Evolutionary conservation across 2,888 invertebrate species (phyloP).

Genomic region (Drosophila merina): DNA sequence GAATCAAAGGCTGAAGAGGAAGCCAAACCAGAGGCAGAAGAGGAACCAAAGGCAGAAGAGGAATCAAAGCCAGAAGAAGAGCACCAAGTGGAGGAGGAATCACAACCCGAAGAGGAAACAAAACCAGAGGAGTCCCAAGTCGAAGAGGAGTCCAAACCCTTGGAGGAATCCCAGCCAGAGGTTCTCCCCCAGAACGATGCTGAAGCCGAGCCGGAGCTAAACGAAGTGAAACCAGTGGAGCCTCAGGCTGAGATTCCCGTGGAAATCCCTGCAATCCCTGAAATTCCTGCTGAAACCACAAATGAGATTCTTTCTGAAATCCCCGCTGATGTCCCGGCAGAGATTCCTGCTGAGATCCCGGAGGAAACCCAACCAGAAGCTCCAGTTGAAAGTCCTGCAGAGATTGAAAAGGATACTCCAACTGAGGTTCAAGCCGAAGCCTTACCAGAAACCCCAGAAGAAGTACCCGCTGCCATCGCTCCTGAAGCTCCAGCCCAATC

Average conservation of each 20-base stretch:
- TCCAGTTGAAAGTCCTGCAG: not conserved
- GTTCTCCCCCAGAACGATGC: conserved; percentile 12
- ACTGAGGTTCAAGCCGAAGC: not conserved
- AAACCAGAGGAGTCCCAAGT: conserved; percentile 2
- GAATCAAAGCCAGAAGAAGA: conserved; percentile 4
- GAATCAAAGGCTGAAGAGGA: conserved; percentile 13
- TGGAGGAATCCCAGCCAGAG: conserved; percentile 8
- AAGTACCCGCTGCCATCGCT: not conserved
- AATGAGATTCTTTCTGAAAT: not conserved
- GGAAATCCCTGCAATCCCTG: not conserved
- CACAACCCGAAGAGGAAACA: not conserved
- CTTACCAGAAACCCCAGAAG: not conserved
- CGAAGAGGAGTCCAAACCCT: not conserved
- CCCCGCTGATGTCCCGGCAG: not conserved
- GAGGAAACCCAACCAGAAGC: not conserved
- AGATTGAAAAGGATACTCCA: not conserved
- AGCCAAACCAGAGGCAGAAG: not conserved
- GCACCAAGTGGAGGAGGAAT: conserved; percentile 8
- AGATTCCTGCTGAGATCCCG: not conserved
- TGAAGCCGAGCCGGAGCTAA: conserved; percentile 4
- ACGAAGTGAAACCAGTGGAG: conserved; percentile 24
- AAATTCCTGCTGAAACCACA: not conserved
- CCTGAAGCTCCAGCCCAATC: not conserved
- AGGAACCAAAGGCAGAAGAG: not conserved
- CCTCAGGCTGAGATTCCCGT: not conserved